Percentiles rank a stretch among this genome's conserved stretches.
Conservation (phyloP, 2,797 vertebrate species). For the Syndactyla subalaris region DNA sequence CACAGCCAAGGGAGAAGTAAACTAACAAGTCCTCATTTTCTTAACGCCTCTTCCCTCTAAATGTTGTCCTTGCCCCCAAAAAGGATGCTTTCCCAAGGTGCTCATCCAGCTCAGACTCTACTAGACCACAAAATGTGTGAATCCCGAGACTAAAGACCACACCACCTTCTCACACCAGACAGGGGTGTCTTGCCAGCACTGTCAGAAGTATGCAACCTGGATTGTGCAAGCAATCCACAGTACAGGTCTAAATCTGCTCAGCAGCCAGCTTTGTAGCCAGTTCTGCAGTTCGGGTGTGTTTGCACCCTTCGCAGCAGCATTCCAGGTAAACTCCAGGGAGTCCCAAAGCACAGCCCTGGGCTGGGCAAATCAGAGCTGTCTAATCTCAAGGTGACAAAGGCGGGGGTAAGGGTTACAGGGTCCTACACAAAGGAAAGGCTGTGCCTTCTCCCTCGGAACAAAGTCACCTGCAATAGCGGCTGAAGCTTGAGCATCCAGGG, state of each 20-base stretch:
- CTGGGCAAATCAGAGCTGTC: not conserved
- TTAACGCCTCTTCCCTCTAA: not conserved
- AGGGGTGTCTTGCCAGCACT: not conserved
- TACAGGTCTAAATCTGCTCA: not conserved
- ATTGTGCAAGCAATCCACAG: not conserved
- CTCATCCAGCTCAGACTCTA: not conserved
- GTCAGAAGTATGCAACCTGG: not conserved
- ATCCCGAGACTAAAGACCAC: not conserved
- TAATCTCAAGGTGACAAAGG: not conserved
- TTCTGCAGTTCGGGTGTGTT: not conserved
- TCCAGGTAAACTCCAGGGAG: not conserved
- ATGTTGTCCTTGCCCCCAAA: not conserved
- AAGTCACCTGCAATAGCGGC: not conserved
- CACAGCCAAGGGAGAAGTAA: not conserved
- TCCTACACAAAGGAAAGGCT: not conserved
- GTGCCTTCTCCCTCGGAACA: fast-evolving
- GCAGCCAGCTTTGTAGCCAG: not conserved
- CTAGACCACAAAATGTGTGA: not conserved
- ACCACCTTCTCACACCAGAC: not conserved
- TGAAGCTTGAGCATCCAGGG: not conserved
- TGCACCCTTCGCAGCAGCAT: not conserved
- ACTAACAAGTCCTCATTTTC: not conserved
- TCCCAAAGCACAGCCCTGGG: not conserved
- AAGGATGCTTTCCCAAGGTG: not conserved
- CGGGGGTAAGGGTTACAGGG: not conserved